phyloP scores from a whole-genome alignment of 2,888 invertebrate genomes.

The Drosophila meridionalis region DNA sequence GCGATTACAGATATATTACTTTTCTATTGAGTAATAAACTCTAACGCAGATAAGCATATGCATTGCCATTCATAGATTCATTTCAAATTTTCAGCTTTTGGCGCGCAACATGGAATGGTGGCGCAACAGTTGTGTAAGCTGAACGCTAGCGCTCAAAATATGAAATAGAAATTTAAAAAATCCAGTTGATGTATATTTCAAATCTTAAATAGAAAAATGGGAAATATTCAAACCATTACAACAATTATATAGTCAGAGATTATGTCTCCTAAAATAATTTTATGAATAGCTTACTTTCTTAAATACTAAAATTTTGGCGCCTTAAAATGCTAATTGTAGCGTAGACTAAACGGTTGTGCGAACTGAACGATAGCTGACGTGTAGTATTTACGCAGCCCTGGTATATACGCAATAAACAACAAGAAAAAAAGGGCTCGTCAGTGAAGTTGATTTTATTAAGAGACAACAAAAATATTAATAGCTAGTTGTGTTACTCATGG shows the following conservation, averaged over 20 bases:
- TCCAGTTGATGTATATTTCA: background rate
- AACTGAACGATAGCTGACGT: constrained; percentile 21
- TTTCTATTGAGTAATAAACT: background rate
- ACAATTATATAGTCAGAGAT: background rate
- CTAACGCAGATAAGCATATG: background rate
- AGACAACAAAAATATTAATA: background rate
- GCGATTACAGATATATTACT: background rate
- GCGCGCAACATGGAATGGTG: background rate
- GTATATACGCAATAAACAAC: constrained; percentile 1
- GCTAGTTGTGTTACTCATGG: constrained; percentile 26
- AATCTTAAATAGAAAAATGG: background rate
- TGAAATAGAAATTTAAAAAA: background rate
- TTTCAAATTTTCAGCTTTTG: background rate
- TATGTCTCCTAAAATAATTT: background rate
- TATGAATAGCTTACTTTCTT: background rate
- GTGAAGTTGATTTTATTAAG: constrained; percentile 9
- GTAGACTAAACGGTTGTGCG: constrained; percentile 29
- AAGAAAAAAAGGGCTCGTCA: constrained; percentile 58
- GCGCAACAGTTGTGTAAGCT: background rate
- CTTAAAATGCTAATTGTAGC: background rate
- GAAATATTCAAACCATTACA: background rate
- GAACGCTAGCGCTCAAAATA: background rate
- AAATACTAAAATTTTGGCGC: background rate
- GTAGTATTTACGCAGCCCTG: constrained; percentile 26
- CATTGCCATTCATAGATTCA: background rate